Evolutionary conservation across 2,797 vertebrate genomes (phyloP), one percentile per base, ranked within the genome.

Genomic region (Falco rusticolus): DNA sequence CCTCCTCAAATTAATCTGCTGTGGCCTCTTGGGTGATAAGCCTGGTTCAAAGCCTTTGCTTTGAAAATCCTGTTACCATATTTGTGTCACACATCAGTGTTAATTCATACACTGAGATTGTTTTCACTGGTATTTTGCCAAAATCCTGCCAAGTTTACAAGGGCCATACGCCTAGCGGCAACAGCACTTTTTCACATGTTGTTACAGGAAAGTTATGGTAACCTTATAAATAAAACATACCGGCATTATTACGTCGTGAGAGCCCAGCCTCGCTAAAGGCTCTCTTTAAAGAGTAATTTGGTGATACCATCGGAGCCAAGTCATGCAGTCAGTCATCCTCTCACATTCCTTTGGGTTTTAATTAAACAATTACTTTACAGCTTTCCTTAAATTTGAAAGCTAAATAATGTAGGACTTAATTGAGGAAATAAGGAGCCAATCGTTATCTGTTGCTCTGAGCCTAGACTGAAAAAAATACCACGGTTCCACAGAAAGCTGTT

Each of bases 301-400:
- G 60, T 78, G 87, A 94, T 96, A 5, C 37, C 69, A 18, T 87
- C 22, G 0, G 37, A 85, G 61, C 31, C 34, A 79, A 94, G 56
- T 60, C 81, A 80, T 60, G 71, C 92, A 75, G 53, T 71, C 85
- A 93, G 69, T 91, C 93, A 68, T 82, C 78, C 29, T 93, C 74
- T 90, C 66, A 43, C 29, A 3, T 93, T 92, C 75, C 72, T 92
- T 66, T 3, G 3, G 50, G 54, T 85, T 92, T 89, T 95, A 95
- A 91, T 93, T 57, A 87, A 95, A 74, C 26, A 22, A 89, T 91
- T 90, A 57, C 74, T 94, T 95, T 72, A 77, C 70, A 93, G 74
- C 71, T 93, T 94, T 89, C 87, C 89, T 84, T 74, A 48, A 24
- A 72, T 89, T 90, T 93, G 81, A 37, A 90, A 71, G 64, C 48